A percentile compares a stretch with the other conserved stretches of the same genome.
Evolutionary conservation across 2,113 vertebrate species (phyloP).

Genomic region (Talpa occidentalis): DNA sequence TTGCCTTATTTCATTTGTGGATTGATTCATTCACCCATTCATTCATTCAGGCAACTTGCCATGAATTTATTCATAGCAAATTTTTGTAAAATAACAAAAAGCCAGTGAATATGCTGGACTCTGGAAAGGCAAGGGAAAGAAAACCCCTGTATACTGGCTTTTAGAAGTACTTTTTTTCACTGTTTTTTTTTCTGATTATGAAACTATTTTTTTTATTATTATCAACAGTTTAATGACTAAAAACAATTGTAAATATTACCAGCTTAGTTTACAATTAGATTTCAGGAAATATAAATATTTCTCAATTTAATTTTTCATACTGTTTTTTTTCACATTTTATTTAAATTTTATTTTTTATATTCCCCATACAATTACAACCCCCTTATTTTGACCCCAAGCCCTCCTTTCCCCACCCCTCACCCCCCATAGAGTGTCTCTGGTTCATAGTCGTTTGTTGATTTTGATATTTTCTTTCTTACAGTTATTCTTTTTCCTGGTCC

Average conservation of each 20-base stretch:
- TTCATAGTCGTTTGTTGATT: no score
- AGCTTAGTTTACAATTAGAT: not conserved
- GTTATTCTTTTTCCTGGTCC: no score
- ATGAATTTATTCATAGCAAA: not conserved
- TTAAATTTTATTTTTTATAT: no score
- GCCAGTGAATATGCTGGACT: not conserved
- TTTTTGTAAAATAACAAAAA: not conserved
- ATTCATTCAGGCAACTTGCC: not conserved
- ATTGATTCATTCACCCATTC: not conserved
- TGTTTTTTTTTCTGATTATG: not conserved
- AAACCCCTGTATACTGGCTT: not conserved
- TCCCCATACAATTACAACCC: no score
- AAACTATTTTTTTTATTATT: no score
- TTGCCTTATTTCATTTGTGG: not conserved
- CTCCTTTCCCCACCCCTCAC: no score
- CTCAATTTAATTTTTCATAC: not conserved
- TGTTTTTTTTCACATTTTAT: no score
- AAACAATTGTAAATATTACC: not conserved
- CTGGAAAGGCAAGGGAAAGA: not conserved
- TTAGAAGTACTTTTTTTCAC: not conserved
- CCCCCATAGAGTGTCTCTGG: no score
- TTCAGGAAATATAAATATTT: slow-evolving; percentile 18
- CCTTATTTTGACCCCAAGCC: no score
- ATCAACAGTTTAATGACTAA: not conserved
- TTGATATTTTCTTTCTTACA: no score